A percentile compares a stretch with the other conserved stretches of the same genome.
Evolutionary conservation across 1,140 invertebrate genomes (phyloP).

Genomic region (Drosophila ercepeae): DNA sequence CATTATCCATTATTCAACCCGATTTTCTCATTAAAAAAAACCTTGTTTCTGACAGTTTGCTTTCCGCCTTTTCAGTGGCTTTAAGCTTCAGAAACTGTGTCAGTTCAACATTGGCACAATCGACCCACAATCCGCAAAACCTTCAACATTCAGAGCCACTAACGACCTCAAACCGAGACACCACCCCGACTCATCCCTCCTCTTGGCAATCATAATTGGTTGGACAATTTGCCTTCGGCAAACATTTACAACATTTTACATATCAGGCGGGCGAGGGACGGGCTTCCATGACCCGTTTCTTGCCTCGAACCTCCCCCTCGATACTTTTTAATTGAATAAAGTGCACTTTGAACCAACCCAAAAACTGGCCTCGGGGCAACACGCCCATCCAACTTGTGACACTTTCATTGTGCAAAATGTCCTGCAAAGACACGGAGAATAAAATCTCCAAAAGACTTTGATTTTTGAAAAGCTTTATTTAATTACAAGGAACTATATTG

Average conservation of each 20-base stretch:
- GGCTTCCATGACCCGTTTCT: slow-evolving; percentile 7
- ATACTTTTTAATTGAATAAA: slow-evolving; percentile 77
- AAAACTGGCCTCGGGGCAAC: slow-evolving; percentile 8
- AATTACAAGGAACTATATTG: background rate
- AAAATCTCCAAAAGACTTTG: background rate
- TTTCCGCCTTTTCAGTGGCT: slow-evolving; percentile 3
- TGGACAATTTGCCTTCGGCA: slow-evolving; percentile 73
- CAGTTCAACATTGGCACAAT: slow-evolving; percentile 41
- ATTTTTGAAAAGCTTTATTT: background rate
- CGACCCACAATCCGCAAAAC: slow-evolving; percentile 54
- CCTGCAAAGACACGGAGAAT: slow-evolving; percentile 3
- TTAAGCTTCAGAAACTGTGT: slow-evolving; percentile 43
- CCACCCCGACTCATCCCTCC: background rate
- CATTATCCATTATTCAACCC: slow-evolving; percentile 18
- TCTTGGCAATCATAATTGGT: slow-evolving; percentile 63
- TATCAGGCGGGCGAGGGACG: slow-evolving; percentile 4
- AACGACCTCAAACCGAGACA: slow-evolving; percentile 1
- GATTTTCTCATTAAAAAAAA: background rate
- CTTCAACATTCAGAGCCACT: slow-evolving; percentile 55
- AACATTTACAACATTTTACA: slow-evolving; percentile 67
- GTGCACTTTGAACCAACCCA: slow-evolving; percentile 63
- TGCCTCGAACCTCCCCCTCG: slow-evolving; percentile 9
- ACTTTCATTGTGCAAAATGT: slow-evolving; percentile 72
- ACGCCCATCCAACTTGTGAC: slow-evolving; percentile 65
- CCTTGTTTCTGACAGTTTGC: background rate